Percentiles rank a stretch among this genome's conserved stretches.
phyloP scores from a whole-genome alignment of 2,113 vertebrate genomes.

The Malaclemys terrapin region DNA sequence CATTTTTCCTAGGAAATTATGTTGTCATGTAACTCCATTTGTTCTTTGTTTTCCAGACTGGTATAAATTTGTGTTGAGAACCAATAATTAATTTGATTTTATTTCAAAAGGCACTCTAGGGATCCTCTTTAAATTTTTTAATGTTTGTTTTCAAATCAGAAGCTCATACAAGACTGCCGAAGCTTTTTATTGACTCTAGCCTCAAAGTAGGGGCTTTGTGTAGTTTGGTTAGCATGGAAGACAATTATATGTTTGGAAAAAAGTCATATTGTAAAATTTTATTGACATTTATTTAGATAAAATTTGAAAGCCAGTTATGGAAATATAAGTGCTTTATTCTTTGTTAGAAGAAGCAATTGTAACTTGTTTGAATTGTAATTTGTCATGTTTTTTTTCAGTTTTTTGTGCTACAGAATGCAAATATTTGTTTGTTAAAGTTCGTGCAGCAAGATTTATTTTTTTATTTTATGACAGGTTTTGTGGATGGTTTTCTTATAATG shows the following conservation, averaged over 20 bases:
- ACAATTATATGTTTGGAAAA: background rate
- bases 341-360: background rate
- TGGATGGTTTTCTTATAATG: background rate
- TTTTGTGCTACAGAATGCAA: background rate
- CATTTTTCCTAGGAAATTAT: background rate
- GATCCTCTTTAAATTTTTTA: background rate
- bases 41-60: background rate
- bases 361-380: background rate
- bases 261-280: background rate
- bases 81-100: background rate
- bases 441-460: fast-evolving
- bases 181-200: background rate
- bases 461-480: background rate
- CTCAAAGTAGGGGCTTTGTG: fast-evolving
- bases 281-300: background rate
- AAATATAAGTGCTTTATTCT: background rate
- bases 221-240: background rate
- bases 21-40: background rate
- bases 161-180: background rate
- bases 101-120: background rate
- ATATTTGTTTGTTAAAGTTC: background rate
- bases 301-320: background rate
- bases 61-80: background rate
- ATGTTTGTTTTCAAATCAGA: background rate
- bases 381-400: background rate